phyloP scores from a whole-genome alignment of 2,113 vertebrate species.

The Pantherophis guttatus region DNA sequence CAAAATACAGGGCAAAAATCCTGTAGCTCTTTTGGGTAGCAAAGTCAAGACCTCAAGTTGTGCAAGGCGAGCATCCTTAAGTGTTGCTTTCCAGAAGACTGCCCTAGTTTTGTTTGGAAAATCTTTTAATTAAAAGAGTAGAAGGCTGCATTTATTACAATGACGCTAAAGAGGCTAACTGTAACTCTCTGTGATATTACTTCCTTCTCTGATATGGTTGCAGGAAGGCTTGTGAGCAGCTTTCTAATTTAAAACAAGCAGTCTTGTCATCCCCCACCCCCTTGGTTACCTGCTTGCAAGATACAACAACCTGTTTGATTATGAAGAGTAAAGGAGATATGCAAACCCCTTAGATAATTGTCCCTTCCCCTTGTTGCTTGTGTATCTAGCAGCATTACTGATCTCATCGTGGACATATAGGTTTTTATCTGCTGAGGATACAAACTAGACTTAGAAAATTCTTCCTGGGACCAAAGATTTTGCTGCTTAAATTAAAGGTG shows the following conservation, averaged over 20 bases:
- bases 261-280: not conserved
- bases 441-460: constrained; percentile 24
- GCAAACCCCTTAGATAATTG: constrained; percentile 27
- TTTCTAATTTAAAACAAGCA: constrained; percentile 72
- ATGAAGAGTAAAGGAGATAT: constrained; percentile 9
- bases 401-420: constrained; percentile 19
- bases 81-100: constrained; percentile 11
- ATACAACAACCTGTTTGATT: constrained; percentile 11
- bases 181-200: constrained; percentile 31
- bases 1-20: not conserved
- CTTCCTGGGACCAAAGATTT: constrained; percentile 20
- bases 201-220: constrained; percentile 33
- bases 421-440: constrained; percentile 1
- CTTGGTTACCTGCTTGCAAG: constrained; percentile 35
- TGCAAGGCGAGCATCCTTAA: not conserved
- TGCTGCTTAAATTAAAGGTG: constrained; percentile 21
- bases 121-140: constrained; percentile 59
- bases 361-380: not conserved
- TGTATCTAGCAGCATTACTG: not conserved
- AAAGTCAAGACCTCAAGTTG: not conserved
- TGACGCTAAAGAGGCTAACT: constrained; percentile 12
- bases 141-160: constrained; percentile 31
- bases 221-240: constrained; percentile 43
- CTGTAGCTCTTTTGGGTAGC: not conserved
- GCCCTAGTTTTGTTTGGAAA: constrained; percentile 7